These are phyloP conservation scores for Neodontobutis hainanensis DNA, from an alignment of 2,113 vertebrate genomes.

Conservation along the genomic window DNA sequence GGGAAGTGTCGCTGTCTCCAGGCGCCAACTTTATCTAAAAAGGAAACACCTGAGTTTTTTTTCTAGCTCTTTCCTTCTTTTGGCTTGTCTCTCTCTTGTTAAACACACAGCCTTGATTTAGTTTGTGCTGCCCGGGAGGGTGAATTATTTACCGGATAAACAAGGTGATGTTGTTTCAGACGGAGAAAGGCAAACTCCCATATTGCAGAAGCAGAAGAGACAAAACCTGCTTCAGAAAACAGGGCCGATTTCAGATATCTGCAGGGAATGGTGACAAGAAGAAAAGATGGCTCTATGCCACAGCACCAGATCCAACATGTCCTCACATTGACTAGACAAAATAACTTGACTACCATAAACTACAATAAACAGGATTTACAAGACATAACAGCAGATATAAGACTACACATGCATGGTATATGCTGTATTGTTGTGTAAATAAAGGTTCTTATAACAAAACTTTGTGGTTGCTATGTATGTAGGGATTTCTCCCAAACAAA, in stretches of 20 bases:
- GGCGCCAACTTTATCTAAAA: slow-evolving; percentile 73
- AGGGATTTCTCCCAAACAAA: slow-evolving; percentile 51
- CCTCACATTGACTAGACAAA: too few species aligned
- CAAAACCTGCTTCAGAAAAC: slow-evolving; percentile 64
- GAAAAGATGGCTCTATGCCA: slow-evolving; percentile 35
- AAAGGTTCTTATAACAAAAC: slow-evolving; percentile 59
- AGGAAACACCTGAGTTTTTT: slow-evolving; percentile 67
- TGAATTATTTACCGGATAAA: slow-evolving; percentile 80
- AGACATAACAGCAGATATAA: too few species aligned
- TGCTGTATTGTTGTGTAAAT: slow-evolving; percentile 13
- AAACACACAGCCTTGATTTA: slow-evolving; percentile 74
- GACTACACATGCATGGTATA: neutral
- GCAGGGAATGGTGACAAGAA: neutral
- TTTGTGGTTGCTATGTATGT: slow-evolving; percentile 65
- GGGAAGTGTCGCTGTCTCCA: slow-evolving; percentile 70
- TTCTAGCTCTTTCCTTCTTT: slow-evolving; percentile 12
- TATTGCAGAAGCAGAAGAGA: slow-evolving; percentile 56
- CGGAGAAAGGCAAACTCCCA: slow-evolving; percentile 62
- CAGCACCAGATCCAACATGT: slow-evolving; percentile 51
- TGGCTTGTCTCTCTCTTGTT: slow-evolving; percentile 66
- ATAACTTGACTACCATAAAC: too few species aligned
- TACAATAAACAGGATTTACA: too few species aligned
- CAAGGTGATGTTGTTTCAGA: slow-evolving; percentile 74
- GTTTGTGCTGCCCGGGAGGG: slow-evolving; percentile 63
- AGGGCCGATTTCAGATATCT: slow-evolving; percentile 43